phyloP scores from a whole-genome alignment of 1,140 invertebrate species.

The Tetragonula clypearis region DNA sequence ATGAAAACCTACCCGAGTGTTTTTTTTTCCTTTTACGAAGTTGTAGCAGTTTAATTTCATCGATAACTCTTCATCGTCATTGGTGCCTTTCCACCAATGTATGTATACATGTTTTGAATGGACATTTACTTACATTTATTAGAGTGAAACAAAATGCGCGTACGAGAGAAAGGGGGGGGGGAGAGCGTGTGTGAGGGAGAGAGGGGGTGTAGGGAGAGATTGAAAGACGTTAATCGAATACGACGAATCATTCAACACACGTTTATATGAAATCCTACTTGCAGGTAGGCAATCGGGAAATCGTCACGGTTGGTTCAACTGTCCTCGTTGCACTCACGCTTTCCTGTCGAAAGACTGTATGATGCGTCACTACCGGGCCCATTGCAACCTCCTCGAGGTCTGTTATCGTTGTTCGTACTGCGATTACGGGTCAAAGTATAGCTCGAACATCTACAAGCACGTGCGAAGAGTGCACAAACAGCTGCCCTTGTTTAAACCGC shows the following conservation, averaged over 20 bases:
- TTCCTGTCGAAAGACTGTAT: constrained; percentile 59
- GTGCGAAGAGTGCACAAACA: constrained; percentile 72
- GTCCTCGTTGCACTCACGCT: constrained; percentile 58
- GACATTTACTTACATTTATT: neutral
- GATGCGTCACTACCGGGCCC: constrained; percentile 59
- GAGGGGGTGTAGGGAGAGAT: neutral
- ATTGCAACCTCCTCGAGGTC: constrained; percentile 58
- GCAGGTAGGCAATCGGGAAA: constrained; percentile 51
- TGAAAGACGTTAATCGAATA: neutral
- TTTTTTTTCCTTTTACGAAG: too few relatives aligned
- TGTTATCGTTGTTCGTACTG: constrained; percentile 82
- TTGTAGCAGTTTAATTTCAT: too few relatives aligned
- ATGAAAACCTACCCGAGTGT: too few relatives aligned
- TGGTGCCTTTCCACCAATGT: too few relatives aligned
- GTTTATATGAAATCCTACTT: constrained; percentile 62
- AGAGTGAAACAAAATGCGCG: neutral
- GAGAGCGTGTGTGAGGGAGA: too few relatives aligned
- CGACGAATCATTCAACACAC: constrained; percentile 2
- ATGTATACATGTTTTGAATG: too few relatives aligned
- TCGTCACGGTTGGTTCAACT: constrained; percentile 52
- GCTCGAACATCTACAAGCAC: constrained; percentile 76
- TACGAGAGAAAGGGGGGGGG: too few relatives aligned
- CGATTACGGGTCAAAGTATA: constrained; percentile 78
- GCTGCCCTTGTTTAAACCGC: constrained; percentile 66
- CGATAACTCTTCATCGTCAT: too few relatives aligned